Base-by-base conservation (phyloP, 1,140 invertebrate genomes). In the Drosophila sp. region DNA sequence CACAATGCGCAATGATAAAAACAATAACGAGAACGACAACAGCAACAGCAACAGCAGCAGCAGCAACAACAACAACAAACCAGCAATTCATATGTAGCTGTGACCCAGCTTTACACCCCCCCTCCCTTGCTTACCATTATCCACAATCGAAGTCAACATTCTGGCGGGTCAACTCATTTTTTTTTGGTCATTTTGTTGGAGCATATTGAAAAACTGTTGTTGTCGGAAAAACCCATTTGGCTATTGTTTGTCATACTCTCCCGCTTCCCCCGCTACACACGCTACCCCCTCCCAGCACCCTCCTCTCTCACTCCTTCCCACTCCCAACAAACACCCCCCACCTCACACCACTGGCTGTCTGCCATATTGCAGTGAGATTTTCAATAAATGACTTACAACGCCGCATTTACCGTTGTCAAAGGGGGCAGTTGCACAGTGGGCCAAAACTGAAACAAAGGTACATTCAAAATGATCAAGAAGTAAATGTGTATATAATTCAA, bases 201-300 rank as follows among this genome's bases (percentile, higher is more conserved):
- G 74, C 82, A 86, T 87, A 86, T 86, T 86, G 82, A 86, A 86
- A 86, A 86, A 82, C 87, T 86, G 82, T 86, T 86, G 81, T 86
- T 86, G 81, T 76, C 76, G 81, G 82, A 87, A 81, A 86, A 86
- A 87, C 78, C 81, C 81, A 86, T 86, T 86, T 86, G 81, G 81
- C 82, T 87, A 86, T 87, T 86, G 81, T 86, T 86, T 86, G 81
- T 86, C 81, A 86, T 86, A 86, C 78, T 87, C 81, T 25, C n/a
- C 48, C 38, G 18, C 53, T 21, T 16, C 16, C 54, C 11, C 21
- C 25, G n/a, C n/a, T 11, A 36, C 7, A n/a, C n/a, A n/a, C 29
- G 43, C 56, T 34, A 41, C n/a, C 6, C 8, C 16, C 6, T 5
- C n/a, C 1, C 6, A 7, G 2, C 3, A 2, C 21, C 46, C 11